These are phyloP conservation scores for Drosophila algonquin DNA, from an alignment of 2,888 invertebrate genomes.

Conservation along the genomic window DNA sequence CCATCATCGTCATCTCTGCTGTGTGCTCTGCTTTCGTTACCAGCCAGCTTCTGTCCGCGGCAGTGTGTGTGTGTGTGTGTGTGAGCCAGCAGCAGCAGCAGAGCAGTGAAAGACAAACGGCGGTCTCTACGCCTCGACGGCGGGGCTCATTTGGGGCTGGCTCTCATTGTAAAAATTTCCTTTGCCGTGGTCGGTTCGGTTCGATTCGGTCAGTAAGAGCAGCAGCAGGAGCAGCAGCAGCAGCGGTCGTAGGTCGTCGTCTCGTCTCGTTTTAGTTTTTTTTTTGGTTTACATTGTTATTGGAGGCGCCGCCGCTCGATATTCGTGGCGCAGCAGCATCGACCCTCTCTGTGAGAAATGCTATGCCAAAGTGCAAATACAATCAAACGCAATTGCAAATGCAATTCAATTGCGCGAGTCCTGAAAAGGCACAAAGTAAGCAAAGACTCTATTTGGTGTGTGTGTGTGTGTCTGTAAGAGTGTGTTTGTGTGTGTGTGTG, in stretches of 20 bases:
- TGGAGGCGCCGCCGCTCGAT: conserved; percentile 53
- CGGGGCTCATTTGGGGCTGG: neutral
- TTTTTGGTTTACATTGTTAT: conserved; percentile 18
- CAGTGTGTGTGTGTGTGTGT: conserved; percentile 10
- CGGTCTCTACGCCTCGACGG: conserved; percentile 15
- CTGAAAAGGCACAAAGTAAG: conserved; percentile 55
- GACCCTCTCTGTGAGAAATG: conserved; percentile 15
- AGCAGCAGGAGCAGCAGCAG: neutral
- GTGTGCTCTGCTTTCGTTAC: conserved; percentile 72
- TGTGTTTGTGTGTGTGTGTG: conserved; percentile 19
- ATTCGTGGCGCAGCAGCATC: conserved; percentile 30
- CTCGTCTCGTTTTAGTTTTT: neutral
- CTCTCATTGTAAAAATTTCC: conserved; percentile 80
- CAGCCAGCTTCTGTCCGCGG: conserved; percentile 42
- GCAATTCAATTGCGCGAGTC: conserved; percentile 32
- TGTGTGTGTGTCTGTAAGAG: conserved; percentile 9
- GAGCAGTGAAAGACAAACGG: conserved; percentile 50
- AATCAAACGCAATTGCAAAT: conserved; percentile 19
- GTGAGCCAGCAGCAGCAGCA: conserved; percentile 37
- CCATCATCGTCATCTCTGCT: conserved; percentile 64
- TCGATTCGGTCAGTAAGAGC: conserved; percentile 21
- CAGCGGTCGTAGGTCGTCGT: conserved; percentile 34
- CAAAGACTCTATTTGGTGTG: conserved; percentile 23
- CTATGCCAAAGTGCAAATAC: conserved; percentile 33
- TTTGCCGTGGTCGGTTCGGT: conserved; percentile 72